Conservation (phyloP, 35 echinoderm and acorn worm genomes). For the Apostichopus californicus region DNA sequence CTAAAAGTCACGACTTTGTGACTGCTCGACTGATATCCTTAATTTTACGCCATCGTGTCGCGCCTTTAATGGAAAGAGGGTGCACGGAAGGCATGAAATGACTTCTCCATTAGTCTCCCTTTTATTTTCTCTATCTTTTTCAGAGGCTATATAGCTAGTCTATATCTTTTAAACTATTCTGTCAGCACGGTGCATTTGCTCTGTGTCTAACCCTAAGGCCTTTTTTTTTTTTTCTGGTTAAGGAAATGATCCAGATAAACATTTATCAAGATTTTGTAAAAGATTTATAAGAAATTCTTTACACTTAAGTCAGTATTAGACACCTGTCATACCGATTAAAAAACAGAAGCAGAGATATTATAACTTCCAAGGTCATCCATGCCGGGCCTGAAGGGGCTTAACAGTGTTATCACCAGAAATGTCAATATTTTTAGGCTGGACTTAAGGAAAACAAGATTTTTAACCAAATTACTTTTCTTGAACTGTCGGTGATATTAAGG, state of each 20-base stretch:
- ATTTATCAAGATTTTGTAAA: slow-evolving; percentile 7
- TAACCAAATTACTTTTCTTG: too few species aligned
- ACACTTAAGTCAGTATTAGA: slow-evolving; percentile 1
- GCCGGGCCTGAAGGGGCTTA: neutral
- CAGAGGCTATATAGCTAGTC: neutral
- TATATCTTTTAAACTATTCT: neutral
- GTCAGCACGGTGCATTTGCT: slow-evolving; percentile 30
- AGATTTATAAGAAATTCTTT: slow-evolving; percentile 1
- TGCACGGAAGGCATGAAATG: neutral
- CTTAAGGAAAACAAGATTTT: neutral
- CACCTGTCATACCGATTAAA: slow-evolving; percentile 36
- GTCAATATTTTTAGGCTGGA: neutral
- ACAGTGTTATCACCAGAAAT: slow-evolving; percentile 7
- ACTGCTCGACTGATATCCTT: neutral
- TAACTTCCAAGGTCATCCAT: slow-evolving; percentile 8
- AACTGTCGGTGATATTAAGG: neutral
- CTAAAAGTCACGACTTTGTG: neutral
- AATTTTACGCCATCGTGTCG: neutral
- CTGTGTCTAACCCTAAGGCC: neutral
- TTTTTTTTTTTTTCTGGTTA: neutral
- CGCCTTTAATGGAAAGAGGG: neutral
- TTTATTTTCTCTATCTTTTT: too few species aligned
- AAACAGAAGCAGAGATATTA: neutral
- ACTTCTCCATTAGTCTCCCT: neutral
- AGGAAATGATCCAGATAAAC: slow-evolving; percentile 16